These are phyloP conservation scores for Diarsia brunnea DNA, from an alignment of 2,888 invertebrate species.

Conservation along the genomic window DNA sequence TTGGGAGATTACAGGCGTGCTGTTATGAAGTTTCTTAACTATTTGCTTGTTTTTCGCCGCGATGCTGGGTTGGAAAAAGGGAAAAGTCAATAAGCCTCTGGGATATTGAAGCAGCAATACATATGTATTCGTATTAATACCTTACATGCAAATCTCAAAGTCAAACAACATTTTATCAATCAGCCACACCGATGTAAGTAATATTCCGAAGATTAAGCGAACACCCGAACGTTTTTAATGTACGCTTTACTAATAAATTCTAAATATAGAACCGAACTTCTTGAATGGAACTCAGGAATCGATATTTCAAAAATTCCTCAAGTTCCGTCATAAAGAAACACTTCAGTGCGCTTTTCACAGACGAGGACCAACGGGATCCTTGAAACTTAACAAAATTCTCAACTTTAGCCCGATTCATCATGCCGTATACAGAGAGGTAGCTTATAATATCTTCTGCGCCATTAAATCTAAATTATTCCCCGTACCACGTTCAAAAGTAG, in stretches of 20 bases:
- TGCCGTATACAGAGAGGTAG: conserved; percentile 78
- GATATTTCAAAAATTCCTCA: conserved; percentile 84
- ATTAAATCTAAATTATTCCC: conserved; percentile 83
- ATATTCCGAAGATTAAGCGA: conserved; percentile 16
- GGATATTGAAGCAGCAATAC: not conserved
- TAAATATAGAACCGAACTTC: conserved; percentile 70
- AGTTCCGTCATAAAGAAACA: conserved; percentile 87
- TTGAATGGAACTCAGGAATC: conserved; percentile 78
- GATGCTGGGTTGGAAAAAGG: not conserved
- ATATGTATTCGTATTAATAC: not conserved
- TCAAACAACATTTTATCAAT: conserved; percentile 12
- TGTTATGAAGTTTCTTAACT: not conserved
- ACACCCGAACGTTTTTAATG: conserved; percentile 14
- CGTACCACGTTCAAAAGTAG: conserved; percentile 73
- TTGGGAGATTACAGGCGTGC: not conserved
- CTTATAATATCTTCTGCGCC: conserved; percentile 84
- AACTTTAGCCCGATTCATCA: conserved; percentile 85
- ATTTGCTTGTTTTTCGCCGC: not conserved
- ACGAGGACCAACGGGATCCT: conserved; percentile 79
- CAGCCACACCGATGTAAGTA: conserved; percentile 5
- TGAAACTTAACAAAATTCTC: conserved; percentile 81
- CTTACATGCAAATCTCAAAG: not conserved
- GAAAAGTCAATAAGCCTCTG: not conserved
- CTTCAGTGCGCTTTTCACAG: conserved; percentile 83
- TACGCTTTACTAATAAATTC: conserved; percentile 48